Evolutionary conservation across 2,797 vertebrate species (phyloP).

Genomic region (Lacerta bilineata): DNA sequence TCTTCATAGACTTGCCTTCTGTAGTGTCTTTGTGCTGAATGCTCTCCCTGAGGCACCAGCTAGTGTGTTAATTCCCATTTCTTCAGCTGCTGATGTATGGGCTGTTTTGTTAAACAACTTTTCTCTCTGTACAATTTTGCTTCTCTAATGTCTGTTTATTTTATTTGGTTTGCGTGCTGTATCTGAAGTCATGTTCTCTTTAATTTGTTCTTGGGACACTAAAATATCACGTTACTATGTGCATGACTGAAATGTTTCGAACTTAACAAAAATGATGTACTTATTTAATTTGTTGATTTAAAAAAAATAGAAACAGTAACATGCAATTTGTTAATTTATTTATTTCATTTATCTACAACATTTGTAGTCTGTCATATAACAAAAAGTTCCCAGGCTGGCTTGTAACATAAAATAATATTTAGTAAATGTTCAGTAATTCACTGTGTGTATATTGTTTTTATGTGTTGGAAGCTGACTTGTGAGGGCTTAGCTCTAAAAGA

Average conservation of each 20-base stretch:
- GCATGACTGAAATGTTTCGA: constrained; percentile 40
- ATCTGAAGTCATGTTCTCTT: constrained; percentile 31
- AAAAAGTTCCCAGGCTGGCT: background rate
- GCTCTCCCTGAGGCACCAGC: constrained; percentile 67
- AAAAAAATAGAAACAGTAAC: constrained; percentile 9
- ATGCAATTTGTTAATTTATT: background rate
- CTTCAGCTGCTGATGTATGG: constrained; percentile 72
- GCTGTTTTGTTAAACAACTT: constrained; percentile 74
- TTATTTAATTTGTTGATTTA: constrained; percentile 49
- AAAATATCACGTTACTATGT: constrained; percentile 46
- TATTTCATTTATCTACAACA: background rate
- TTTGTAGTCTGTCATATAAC: background rate
- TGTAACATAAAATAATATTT: background rate
- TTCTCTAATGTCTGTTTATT: constrained; percentile 51
- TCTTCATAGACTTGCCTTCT: constrained; percentile 61
- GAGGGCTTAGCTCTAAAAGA: background rate
- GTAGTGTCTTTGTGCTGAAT: constrained; percentile 72
- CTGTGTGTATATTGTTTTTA: no score
- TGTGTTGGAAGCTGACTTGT: no score
- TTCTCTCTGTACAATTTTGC: constrained; percentile 67
- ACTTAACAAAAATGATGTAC: constrained; percentile 46
- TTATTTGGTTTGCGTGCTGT: constrained; percentile 60
- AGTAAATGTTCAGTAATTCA: background rate
- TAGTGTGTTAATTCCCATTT: constrained; percentile 66
- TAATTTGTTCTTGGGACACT: constrained; percentile 51